Evolutionary conservation across 2,113 vertebrate species (phyloP), one percentile per base, ranked within the genome.

Genomic region (Anguilla japonica): DNA sequence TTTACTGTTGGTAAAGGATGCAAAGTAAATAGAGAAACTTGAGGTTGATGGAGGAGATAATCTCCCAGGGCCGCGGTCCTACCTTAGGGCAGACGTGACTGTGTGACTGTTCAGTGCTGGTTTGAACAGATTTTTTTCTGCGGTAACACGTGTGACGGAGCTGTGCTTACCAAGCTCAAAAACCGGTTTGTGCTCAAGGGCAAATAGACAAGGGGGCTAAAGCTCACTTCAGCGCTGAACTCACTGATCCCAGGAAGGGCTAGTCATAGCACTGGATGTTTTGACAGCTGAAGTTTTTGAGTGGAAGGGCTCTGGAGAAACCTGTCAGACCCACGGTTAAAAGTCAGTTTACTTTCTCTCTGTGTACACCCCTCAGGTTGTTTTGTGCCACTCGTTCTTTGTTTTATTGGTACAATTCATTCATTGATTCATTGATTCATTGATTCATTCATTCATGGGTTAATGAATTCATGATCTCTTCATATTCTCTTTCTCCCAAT

Each of bases 131-230:
- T 43, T 81, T 39, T 34, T 15, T 43, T 81, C 40, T 43, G 26
- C 5, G 22, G 13, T 81, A 41, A 41, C 40, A 22, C 16, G 16
- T 81, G 79, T 43, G 79, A 43, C 79, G 20, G 79, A 81, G 40
- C 22, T 41, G 41, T 41, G 41, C 40, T 81, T 43, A 14, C 15
- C 2, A 43, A 81, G 40, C 79, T 81, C 41, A 41, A 34, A 53
- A 81, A 43, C 79, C 79, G 15, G 79, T 81, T 43, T 81, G 40
- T 43, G 79, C 22, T 81, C 79, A 22, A 43, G 79, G 79, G 79
- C 40, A 34, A 40, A 43, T 81, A 81, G 41, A 41, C 79, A 18
- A 81, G 79, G 79, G 40, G 79, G 40, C 39, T 41, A 43, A 81
- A 41, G 79, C 40, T 75, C 26, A 34, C 71, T 75, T 75, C n/a